phyloP scores from a whole-genome alignment of 2,888 invertebrate genomes.

The Schizotus pectinicornis region DNA sequence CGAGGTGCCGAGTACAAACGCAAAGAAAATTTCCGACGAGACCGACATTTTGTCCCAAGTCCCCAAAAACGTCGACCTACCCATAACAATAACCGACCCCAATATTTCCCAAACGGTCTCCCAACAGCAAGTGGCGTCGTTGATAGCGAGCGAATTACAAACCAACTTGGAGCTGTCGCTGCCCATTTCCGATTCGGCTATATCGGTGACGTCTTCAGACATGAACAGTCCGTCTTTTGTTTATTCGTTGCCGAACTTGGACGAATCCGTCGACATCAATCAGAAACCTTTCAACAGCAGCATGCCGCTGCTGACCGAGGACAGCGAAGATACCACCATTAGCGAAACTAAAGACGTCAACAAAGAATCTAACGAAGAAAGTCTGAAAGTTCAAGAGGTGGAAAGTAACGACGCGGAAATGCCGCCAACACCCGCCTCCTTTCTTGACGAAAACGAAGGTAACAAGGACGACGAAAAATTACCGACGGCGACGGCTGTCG shows the following conservation, averaged over 20 bases:
- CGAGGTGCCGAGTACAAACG: slow-evolving; percentile 68
- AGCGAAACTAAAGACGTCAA: background rate
- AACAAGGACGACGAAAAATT: slow-evolving; percentile 2
- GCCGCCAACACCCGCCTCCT: background rate
- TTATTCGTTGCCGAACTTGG: slow-evolving; percentile 53
- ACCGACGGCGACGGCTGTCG: background rate
- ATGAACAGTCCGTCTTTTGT: slow-evolving; percentile 52
- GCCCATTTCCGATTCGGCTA: slow-evolving; percentile 72
- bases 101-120: slow-evolving; percentile 67
- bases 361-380: background rate
- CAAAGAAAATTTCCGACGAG: slow-evolving; percentile 54
- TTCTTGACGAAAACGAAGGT: background rate
- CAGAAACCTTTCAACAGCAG: slow-evolving; percentile 57
- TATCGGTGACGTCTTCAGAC: slow-evolving; percentile 56
- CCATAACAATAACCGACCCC: slow-evolving; percentile 79
- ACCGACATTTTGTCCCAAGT: slow-evolving; percentile 57
- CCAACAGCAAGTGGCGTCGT: slow-evolving; percentile 51
- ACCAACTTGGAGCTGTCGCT: slow-evolving; percentile 70
- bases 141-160: slow-evolving; percentile 49
- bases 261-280: slow-evolving; percentile 53
- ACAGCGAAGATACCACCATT: slow-evolving; percentile 55
- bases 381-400: slow-evolving; percentile 11
- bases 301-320: slow-evolving; percentile 68
- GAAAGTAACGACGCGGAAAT: background rate
- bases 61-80: slow-evolving; percentile 74